Evolutionary conservation across 2,797 vertebrate genomes (phyloP), one percentile per base, ranked within the genome.

Genomic region (Micropoecilia bifurca): DNA sequence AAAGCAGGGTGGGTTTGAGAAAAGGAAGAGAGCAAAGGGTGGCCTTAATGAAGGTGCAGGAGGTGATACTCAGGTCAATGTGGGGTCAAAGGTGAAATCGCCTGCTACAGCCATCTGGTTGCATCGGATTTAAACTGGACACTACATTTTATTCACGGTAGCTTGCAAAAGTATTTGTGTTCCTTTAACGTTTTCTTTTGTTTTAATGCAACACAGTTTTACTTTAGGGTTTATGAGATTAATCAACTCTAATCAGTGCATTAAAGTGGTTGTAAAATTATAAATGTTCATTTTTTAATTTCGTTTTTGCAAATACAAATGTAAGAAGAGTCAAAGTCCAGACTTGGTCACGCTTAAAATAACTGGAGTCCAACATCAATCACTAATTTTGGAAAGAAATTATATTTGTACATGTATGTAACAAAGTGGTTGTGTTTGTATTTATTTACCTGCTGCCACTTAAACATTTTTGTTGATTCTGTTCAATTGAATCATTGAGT

Each of bases 1-100:
- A 72, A 16, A 73, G 59, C 80, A 79, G 77, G 77, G 73, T 68
- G 74, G 41, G 69, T 47, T 43, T 55, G 57, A 36, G 59, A 55
- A 25, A 28, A 30, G 48, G 13, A 57, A 13, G 66, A 20, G 30
- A 50, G 25, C 47, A 73, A 36, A 36, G 10, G 71, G 28, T 47
- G 46, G 28, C 33, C 18, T 50, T 20, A 59, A 16, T 14, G 36
- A 13, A 28, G 25, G 14, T 0, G 0, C n/a, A 57, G 3, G 55
- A 1, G 71, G 48, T 18, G 4, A 12, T 55, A 1, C 50, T 80
- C 0, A 47, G 5, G 22, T 30, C n/a, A 66, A 7, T 33, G 47
- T 3, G 50, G 57, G 43, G 74, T 73, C 55, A 73, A 13, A 33
- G 59, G 14, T 61, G 14, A 63, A 18, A 20, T 36, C 16, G 25